Evolutionary conservation across 2,113 vertebrate genomes (phyloP).

Genomic region (Spea multiplicata): DNA sequence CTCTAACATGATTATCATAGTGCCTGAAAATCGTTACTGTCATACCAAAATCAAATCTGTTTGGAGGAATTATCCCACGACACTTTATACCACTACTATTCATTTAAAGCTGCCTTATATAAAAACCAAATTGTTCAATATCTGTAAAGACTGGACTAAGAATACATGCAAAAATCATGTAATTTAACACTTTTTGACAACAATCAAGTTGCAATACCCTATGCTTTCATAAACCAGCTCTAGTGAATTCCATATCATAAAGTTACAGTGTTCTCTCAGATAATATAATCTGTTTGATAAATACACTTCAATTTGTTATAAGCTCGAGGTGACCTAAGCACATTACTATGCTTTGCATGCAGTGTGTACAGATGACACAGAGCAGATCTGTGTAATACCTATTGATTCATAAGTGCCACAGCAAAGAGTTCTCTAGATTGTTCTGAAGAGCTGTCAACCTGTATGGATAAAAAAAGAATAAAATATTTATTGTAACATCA

Average conservation of each 20-base stretch:
- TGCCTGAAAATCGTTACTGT: too few species aligned
- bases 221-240: constrained; percentile 16
- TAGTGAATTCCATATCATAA: constrained; percentile 22
- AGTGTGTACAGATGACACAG: neutral
- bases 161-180: neutral
- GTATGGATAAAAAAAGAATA: constrained; percentile 4
- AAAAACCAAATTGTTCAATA: neutral
- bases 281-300: constrained; percentile 26
- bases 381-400: neutral
- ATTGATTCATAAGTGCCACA: neutral
- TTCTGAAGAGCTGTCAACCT: constrained; percentile 6
- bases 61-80: too few species aligned
- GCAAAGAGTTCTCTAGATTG: neutral
- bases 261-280: constrained; percentile 21
- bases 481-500: constrained; percentile 28
- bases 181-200: neutral
- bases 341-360: constrained; percentile 11
- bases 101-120: neutral
- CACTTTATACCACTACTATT: too few species aligned
- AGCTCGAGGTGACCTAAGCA: neutral
- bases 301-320: constrained; percentile 24
- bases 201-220: neutral
- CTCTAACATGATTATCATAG: too few species aligned
- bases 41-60: too few species aligned
- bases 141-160: neutral